phyloP scores from a whole-genome alignment of 2,797 vertebrate species.

The Hoplostethus atlanticus region DNA sequence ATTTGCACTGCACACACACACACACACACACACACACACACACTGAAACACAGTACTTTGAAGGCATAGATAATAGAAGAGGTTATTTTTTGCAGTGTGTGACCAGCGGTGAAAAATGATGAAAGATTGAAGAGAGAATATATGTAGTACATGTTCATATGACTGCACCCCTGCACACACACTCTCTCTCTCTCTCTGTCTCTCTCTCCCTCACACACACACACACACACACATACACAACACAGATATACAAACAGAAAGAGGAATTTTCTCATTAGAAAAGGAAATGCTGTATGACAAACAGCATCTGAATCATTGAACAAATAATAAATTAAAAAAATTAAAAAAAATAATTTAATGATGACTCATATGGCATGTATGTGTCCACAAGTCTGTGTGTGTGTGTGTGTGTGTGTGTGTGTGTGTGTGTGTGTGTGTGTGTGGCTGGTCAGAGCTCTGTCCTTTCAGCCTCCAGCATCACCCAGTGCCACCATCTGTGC shows the following conservation, averaged over 20 bases:
- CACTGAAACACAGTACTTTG: conserved; percentile 1
- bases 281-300: conserved; percentile 51
- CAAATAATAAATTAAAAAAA: conserved; percentile 29
- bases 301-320: conserved; percentile 35
- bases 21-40: conserved; percentile 7
- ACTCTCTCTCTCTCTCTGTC: background rate
- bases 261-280: conserved; percentile 22
- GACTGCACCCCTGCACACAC: background rate
- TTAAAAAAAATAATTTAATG: conserved; percentile 31
- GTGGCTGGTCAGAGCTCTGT: conserved; percentile 41
- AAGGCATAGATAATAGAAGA: conserved; percentile 32
- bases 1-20: conserved; percentile 11
- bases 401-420: conserved; percentile 35
- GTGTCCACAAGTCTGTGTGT: conserved; percentile 9
- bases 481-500: conserved; percentile 72
- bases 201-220: background rate
- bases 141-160: conserved; percentile 14
- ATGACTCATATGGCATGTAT: conserved; percentile 35
- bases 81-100: conserved; percentile 9
- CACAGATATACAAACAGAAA: background rate
- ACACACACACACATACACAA: background rate
- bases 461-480: conserved; percentile 67
- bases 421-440: conserved; percentile 32
- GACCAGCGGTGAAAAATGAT: conserved; percentile 31
- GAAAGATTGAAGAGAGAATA: conserved; percentile 46